Percentiles rank a stretch among this genome's conserved stretches.
Evolutionary conservation across 2,797 vertebrate species (phyloP).

Genomic region (Anguilla anguilla): DNA sequence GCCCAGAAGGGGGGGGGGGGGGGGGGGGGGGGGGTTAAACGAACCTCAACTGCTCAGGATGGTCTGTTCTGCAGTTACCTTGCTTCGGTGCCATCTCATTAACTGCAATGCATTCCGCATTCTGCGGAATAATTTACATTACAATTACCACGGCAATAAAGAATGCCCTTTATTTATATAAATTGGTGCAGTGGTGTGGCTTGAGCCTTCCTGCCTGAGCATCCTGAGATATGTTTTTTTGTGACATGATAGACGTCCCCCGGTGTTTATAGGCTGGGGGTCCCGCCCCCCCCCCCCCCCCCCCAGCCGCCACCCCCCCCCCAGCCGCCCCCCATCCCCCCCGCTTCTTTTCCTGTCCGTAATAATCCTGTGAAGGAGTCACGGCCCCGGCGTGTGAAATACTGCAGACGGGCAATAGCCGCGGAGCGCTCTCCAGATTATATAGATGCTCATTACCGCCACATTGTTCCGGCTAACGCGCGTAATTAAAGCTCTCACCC

Average conservation of each 20-base stretch:
- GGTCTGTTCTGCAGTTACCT: not conserved
- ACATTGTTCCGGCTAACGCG: not conserved
- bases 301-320: no score
- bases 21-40: not conserved
- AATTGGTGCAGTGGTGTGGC: not conserved
- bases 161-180: constrained; percentile 1
- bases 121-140: not conserved
- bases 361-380: not conserved
- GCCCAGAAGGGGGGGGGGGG: not conserved
- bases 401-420: not conserved
- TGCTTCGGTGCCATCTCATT: not conserved
- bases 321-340: no score
- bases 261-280: not conserved
- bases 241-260: not conserved
- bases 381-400: not conserved
- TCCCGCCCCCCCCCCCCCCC: no score
- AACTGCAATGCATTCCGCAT: not conserved
- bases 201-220: not conserved
- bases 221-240: not conserved
- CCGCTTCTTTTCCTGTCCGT: not conserved
- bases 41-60: not conserved
- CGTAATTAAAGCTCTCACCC: not conserved
- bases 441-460: not conserved
- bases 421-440: not conserved
- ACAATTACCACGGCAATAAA: not conserved